Evolutionary conservation across 2,113 vertebrate species (phyloP), one percentile per base, ranked within the genome.

Genomic region (Thermophis baileyi): DNA sequence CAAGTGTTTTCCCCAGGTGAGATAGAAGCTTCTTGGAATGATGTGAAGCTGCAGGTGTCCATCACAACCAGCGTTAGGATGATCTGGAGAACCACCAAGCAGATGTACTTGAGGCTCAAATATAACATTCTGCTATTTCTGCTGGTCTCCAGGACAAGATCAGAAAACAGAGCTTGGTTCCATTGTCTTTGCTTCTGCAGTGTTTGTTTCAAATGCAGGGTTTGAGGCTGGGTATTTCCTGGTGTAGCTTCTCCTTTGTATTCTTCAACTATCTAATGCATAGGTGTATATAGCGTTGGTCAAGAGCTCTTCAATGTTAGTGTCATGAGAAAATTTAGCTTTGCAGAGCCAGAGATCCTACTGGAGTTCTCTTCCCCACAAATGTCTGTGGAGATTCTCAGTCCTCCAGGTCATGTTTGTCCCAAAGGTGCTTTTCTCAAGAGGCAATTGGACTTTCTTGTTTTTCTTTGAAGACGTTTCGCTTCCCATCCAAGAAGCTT

Each of bases 241-340:
- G 54, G 81, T 69, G 60, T 90, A 87, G 10, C 49, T 89, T 88
- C 87, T 54, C 86, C 93, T 91, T 5, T 10, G 27, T 94, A 96
- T 94, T 89, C 93, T 92, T 74, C 93, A 92, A 90, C 87, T 49
- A 95, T 92, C 88, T 92, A 93, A 93, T 92, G 90, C 94, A 95
- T 96, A 96, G 93, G 90, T 50, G 35, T 69, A 81, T 44, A 90
- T 60, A 88, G 90, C 91, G 87, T 90, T 87, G 93, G 91, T 91
- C 60, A n/a, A 16, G 91, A 96, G 92, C 22, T 74, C 92, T 46
- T 88, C 91, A 35, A 12, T 92, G 92, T 94, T 92, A 94, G 54
- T 91, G 86, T 94, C 87, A 93, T 27, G 63, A 92, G 92, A 95
- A 95, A 27, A 87, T 22, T 92, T 96, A 94, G 89, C 94, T 95